A percentile compares a stretch with the other conserved stretches of the same genome.
These are phyloP conservation scores for Xenotilapia leptura DNA, from an alignment of 2,113 vertebrate species.

Conservation along the genomic window DNA sequence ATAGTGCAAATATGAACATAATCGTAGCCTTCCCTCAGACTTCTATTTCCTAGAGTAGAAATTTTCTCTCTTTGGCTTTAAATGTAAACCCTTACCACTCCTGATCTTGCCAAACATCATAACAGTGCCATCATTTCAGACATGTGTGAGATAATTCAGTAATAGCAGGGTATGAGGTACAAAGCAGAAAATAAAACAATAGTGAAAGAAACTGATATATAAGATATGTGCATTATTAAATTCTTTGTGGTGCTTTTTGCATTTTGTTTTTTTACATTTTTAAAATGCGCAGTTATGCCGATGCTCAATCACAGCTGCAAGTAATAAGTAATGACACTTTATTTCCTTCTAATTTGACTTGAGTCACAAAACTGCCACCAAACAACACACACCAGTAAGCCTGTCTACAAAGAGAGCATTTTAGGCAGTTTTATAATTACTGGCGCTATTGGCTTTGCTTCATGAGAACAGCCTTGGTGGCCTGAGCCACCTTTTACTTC, in stretches of 20 bases:
- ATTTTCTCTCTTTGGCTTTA: neutral
- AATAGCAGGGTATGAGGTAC: neutral
- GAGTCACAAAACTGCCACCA: neutral
- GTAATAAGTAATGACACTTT: conserved; percentile 11
- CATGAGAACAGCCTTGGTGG: neutral
- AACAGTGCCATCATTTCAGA: neutral
- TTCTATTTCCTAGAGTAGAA: neutral
- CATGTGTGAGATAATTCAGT: neutral
- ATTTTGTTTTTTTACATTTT: neutral
- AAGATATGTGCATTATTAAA: neutral
- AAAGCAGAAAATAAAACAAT: neutral
- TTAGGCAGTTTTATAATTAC: neutral
- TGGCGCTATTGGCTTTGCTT: neutral
- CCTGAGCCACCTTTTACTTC: neutral
- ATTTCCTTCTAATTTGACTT: conserved; percentile 1
- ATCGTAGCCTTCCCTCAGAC: neutral
- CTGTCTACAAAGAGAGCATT: neutral
- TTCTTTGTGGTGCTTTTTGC: neutral
- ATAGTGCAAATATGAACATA: neutral
- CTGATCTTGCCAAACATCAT: neutral
- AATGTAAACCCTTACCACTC: neutral
- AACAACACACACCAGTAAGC: neutral
- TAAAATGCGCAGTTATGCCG: neutral
- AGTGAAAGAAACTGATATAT: neutral
- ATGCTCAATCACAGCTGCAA: neutral